A percentile compares a stretch with the other conserved stretches of the same genome.
phyloP scores from a whole-genome alignment of 2,113 vertebrate genomes.

The Perognathus longimembris region DNA sequence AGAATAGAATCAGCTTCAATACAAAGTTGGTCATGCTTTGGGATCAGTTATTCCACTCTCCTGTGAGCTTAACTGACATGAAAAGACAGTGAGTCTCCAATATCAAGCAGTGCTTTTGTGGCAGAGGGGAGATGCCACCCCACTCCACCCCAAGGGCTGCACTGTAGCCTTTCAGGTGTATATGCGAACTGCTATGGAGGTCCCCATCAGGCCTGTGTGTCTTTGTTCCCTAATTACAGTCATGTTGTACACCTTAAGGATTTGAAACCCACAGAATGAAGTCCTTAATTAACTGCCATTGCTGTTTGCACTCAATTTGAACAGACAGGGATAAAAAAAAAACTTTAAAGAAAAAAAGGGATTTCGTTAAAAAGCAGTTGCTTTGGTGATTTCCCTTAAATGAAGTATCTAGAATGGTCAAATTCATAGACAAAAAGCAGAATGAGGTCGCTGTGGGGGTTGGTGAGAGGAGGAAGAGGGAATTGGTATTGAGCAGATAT shows the following conservation, averaged over 20 bases:
- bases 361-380: conserved; percentile 16
- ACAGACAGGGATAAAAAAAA: conserved; percentile 2
- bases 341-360: not conserved
- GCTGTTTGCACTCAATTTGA: not conserved
- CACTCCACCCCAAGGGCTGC: not conserved
- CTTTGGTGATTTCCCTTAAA: not conserved
- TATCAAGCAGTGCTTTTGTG: not conserved
- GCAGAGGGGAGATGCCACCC: not conserved
- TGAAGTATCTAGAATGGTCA: not conserved
- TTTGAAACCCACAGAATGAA: not conserved
- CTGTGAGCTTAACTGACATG: not conserved
- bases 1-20: not conserved
- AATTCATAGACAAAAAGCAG: not conserved
- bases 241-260: not conserved
- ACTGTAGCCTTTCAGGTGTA: not conserved
- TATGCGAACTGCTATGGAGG: not conserved
- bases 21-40: not conserved
- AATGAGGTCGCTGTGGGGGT: not conserved
- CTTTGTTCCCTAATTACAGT: not conserved
- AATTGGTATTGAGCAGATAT: not conserved
- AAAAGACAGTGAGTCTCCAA: not conserved
- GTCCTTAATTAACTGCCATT: not conserved
- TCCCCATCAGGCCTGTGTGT: not conserved
- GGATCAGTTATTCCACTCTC: not conserved
- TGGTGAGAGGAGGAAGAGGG: not conserved